Evolutionary conservation across 2,113 vertebrate species (phyloP).

Genomic region (Acrocephalus kingi): DNA sequence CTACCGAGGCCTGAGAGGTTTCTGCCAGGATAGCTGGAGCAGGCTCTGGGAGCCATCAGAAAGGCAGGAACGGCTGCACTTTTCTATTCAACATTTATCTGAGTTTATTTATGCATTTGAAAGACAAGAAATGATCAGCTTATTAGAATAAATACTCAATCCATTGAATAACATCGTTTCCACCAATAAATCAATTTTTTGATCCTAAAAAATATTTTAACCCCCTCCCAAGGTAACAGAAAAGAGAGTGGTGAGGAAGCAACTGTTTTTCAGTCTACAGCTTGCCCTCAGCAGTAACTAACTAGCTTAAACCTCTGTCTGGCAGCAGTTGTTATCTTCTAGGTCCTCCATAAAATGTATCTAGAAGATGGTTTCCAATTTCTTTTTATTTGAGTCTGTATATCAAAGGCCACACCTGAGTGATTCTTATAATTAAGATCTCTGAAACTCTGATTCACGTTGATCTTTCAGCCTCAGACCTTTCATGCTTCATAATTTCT

Average conservation of each 20-base stretch:
- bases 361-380: slow-evolving; percentile 48
- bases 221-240: background rate
- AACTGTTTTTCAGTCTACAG: background rate
- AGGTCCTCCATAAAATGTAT: slow-evolving; percentile 29
- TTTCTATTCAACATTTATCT: background rate
- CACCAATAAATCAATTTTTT: background rate
- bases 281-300: background rate
- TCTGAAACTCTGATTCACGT: slow-evolving; percentile 54
- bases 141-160: background rate
- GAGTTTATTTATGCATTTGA: background rate
- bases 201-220: background rate
- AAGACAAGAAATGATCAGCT: background rate
- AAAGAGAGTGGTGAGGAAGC: background rate
- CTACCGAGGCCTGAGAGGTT: too few relatives aligned
- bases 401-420: slow-evolving; percentile 49
- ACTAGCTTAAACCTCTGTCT: background rate
- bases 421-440: slow-evolving; percentile 63
- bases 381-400: slow-evolving; percentile 52
- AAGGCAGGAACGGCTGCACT: background rate
- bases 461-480: slow-evolving; percentile 41
- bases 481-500: slow-evolving; percentile 48
- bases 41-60: too few relatives aligned
- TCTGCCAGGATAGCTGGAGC: too few relatives aligned
- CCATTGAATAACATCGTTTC: background rate
- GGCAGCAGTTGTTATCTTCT: background rate